These are phyloP conservation scores for Phrynocephalus guinanensis DNA, from an alignment of 2,797 vertebrate genomes.

Conservation along the genomic window DNA sequence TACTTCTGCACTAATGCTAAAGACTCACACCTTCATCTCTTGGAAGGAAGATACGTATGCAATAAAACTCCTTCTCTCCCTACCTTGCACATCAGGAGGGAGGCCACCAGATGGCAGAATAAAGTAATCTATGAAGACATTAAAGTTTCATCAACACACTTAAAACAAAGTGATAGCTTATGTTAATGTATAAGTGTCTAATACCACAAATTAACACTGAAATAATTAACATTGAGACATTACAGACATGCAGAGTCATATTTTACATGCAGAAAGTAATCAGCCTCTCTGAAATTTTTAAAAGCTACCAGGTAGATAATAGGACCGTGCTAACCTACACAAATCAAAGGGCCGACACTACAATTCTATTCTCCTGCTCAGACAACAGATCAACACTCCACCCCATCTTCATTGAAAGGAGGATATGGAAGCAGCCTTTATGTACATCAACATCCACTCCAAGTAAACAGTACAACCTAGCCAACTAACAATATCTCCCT, in stretches of 20 bases:
- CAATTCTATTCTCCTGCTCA: too few relatives aligned
- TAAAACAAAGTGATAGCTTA: not conserved
- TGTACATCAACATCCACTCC: not conserved
- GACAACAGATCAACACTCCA: too few relatives aligned
- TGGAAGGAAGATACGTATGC: too few relatives aligned
- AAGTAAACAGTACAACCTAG: too few relatives aligned
- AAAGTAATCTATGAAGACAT: not conserved
- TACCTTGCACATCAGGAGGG: too few relatives aligned
- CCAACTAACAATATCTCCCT: too few relatives aligned
- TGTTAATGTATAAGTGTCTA: not conserved
- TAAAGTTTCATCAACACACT: not conserved
- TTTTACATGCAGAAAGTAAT: not conserved
- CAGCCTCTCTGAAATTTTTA: not conserved
- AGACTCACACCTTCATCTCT: too few relatives aligned
- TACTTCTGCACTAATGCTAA: not conserved
- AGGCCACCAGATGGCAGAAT: slow-evolving; percentile 14
- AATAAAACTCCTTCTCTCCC: too few relatives aligned
- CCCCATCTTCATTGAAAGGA: too few relatives aligned
- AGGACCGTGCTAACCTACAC: not conserved
- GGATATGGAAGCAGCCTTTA: not conserved
- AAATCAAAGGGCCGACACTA: not conserved
- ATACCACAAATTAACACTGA: not conserved
- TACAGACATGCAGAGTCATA: not conserved
- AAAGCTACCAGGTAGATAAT: not conserved
- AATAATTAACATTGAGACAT: not conserved